A percentile compares a stretch with the other conserved stretches of the same genome.
phyloP scores from a whole-genome alignment of 2,888 invertebrate species.

The Callyntrura guangdongensis region DNA sequence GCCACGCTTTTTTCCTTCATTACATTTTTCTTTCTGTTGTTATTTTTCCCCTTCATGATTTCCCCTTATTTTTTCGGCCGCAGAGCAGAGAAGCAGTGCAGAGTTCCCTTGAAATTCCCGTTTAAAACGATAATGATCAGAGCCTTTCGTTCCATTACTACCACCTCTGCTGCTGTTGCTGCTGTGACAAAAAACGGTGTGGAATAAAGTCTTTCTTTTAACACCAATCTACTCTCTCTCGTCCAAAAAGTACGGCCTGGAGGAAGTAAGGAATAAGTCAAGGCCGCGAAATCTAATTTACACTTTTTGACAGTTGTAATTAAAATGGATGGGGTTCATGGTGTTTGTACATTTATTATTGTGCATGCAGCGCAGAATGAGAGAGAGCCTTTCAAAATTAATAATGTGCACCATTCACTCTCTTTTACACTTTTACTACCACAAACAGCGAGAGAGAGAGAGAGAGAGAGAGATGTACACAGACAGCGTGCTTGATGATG shows the following conservation, averaged over 20 bases:
- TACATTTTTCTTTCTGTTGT: no score
- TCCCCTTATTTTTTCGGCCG: no score
- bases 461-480: not conserved
- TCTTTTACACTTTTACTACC: not conserved
- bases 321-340: slow-evolving; percentile 76
- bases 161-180: no score
- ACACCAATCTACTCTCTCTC: not conserved
- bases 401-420: not conserved
- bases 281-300: slow-evolving; percentile 79
- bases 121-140: slow-evolving; percentile 11
- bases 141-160: not conserved
- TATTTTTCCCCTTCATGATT: no score
- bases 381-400: slow-evolving; percentile 25
- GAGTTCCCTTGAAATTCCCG: not conserved
- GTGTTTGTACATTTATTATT: slow-evolving; percentile 44
- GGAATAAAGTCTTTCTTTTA: not conserved
- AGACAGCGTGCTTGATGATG: not conserved
- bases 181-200: not conserved
- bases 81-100: no score
- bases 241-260: not conserved
- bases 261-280: slow-evolving; percentile 62
- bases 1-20: no score
- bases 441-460: no score
- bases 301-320: slow-evolving; percentile 78
- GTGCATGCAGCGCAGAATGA: not conserved